phyloP scores from a whole-genome alignment of 2,113 vertebrate genomes.

The Rhadina sibilatrix region DNA sequence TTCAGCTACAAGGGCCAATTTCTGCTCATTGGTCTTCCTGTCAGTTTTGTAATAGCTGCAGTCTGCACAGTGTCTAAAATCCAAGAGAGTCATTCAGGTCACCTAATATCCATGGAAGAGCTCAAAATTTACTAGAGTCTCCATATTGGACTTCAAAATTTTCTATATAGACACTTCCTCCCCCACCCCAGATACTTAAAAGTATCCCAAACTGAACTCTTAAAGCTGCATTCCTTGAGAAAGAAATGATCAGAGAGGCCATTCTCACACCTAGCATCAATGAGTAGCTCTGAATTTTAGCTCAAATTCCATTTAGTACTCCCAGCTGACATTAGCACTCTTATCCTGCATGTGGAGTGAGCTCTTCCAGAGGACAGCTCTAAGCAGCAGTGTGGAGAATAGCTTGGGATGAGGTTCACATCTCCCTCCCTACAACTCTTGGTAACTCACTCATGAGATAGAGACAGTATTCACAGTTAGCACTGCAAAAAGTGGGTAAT shows the following conservation, averaged over 20 bases:
- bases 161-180: background rate
- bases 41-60: background rate
- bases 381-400: background rate
- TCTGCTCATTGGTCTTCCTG: background rate
- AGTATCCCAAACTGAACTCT: background rate
- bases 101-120: background rate
- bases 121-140: background rate
- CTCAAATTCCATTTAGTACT: background rate
- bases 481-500: background rate
- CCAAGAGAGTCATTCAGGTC: background rate
- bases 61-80: background rate
- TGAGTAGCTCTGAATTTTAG: background rate
- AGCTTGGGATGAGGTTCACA: background rate
- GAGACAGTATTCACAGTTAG: background rate
- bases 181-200: rapidly evolving
- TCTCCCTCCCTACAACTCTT: background rate
- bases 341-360: background rate
- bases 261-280: background rate
- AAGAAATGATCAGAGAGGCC: background rate
- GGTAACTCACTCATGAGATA: background rate
- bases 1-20: background rate
- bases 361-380: background rate
- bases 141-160: rapidly evolving
- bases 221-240: background rate
- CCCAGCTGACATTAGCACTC: background rate